Percentiles rank a stretch among this genome's conserved stretches.
These are phyloP conservation scores for Anastrepha obliqua DNA, from an alignment of 1,140 invertebrate species.

Conservation along the genomic window DNA sequence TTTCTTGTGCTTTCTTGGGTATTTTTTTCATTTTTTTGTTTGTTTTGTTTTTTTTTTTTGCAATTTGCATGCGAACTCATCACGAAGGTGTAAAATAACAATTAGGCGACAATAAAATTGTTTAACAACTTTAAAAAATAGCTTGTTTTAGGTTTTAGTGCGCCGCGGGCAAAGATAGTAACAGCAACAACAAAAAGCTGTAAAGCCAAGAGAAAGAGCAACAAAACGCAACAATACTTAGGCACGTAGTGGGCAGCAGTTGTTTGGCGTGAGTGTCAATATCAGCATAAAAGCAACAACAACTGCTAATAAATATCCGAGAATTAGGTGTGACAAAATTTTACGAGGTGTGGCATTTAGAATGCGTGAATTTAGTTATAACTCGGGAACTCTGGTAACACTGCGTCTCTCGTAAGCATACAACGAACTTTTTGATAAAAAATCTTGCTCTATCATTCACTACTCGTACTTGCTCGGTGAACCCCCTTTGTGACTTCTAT, in stretches of 20 bases:
- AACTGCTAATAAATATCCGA: no score
- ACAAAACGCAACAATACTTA: background rate
- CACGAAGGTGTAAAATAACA: conserved; percentile 51
- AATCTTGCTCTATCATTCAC: no score
- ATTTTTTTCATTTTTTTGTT: background rate
- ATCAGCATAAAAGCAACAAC: no score
- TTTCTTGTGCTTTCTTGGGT: background rate
- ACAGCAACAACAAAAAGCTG: background rate
- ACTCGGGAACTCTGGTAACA: no score
- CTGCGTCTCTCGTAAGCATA: no score
- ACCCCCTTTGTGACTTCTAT: no score
- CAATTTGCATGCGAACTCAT: conserved; percentile 37
- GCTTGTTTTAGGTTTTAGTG: conserved; percentile 39
- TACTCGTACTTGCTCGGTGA: no score
- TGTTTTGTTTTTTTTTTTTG: background rate
- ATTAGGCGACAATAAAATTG: conserved; percentile 45
- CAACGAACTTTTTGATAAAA: no score
- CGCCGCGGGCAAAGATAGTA: background rate
- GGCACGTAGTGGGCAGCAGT: background rate
- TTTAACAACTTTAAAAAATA: conserved; percentile 44
- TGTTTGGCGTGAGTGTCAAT: background rate
- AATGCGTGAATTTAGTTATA: no score
- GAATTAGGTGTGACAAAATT: no score
- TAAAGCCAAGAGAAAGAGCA: background rate
- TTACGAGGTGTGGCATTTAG: no score